phyloP scores from a whole-genome alignment of 1,140 invertebrate genomes.

The Aporrectodea caliginosa region DNA sequence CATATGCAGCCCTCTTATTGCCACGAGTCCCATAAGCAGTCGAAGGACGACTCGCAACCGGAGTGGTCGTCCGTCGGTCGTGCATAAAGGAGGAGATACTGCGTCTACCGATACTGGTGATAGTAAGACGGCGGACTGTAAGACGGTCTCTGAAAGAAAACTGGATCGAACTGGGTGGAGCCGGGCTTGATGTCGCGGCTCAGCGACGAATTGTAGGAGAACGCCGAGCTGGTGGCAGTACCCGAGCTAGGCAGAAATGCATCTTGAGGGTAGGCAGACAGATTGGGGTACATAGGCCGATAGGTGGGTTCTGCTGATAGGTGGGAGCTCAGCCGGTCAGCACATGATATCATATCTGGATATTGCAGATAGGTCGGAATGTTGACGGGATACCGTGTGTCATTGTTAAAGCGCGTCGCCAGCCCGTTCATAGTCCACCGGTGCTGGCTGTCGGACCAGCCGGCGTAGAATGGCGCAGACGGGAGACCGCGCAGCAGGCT shows the following conservation, averaged over 20 bases:
- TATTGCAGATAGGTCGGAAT: background rate
- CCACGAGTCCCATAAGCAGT: background rate
- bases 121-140: background rate
- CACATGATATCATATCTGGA: background rate
- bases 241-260: background rate
- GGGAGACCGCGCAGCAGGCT: background rate
- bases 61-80: background rate
- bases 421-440: conserved; percentile 1
- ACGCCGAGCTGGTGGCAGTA: background rate
- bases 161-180: background rate
- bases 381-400: background rate
- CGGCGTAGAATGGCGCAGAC: background rate
- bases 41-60: background rate
- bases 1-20: background rate
- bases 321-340: background rate
- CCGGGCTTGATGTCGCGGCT: background rate
- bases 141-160: background rate
- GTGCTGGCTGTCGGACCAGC: background rate
- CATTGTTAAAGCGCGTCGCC: background rate
- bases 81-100: too few relatives aligned
- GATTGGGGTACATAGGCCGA: background rate
- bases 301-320: background rate
- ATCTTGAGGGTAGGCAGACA: background rate
- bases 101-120: background rate
- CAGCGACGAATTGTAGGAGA: background rate